Evolutionary conservation across 2,113 vertebrate genomes (phyloP).

Genomic region (Hydropotes inermis): DNA sequence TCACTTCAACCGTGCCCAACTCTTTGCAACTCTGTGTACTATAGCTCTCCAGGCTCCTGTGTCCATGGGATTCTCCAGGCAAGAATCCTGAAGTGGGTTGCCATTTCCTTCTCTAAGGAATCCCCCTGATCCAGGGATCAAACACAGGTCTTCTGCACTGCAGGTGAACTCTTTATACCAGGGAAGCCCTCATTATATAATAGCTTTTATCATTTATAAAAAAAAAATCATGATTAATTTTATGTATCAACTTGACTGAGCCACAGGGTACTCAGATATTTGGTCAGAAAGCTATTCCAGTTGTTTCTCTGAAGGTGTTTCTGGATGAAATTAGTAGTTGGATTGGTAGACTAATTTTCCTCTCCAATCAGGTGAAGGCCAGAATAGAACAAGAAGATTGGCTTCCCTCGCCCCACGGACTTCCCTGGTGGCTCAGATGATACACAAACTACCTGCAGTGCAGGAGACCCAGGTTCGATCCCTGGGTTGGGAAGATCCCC

Average conservation of each 20-base stretch:
- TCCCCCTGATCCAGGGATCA: background rate
- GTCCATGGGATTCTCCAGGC: background rate
- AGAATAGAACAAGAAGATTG: background rate
- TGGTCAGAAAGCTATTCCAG: background rate
- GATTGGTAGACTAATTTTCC: background rate
- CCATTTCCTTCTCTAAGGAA: background rate
- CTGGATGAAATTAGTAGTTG: background rate
- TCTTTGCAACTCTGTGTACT: background rate
- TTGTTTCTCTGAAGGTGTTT: background rate
- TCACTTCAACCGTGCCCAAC: rapidly evolving
- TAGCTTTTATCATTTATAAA: background rate
- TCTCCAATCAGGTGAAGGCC: background rate
- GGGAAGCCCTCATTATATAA: background rate
- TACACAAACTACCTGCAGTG: background rate
- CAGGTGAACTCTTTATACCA: background rate
- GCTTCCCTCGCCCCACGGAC: rapidly evolving
- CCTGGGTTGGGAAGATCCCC: background rate
- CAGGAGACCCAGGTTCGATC: background rate
- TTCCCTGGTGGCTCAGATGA: background rate
- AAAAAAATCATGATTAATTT: background rate
- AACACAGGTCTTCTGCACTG: background rate
- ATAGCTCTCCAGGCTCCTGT: background rate
- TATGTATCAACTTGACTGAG: background rate
- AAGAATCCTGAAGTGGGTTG: background rate
- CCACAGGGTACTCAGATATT: background rate